Evolutionary conservation across 2,888 invertebrate species (phyloP).

Genomic region (Agrochola lota): DNA sequence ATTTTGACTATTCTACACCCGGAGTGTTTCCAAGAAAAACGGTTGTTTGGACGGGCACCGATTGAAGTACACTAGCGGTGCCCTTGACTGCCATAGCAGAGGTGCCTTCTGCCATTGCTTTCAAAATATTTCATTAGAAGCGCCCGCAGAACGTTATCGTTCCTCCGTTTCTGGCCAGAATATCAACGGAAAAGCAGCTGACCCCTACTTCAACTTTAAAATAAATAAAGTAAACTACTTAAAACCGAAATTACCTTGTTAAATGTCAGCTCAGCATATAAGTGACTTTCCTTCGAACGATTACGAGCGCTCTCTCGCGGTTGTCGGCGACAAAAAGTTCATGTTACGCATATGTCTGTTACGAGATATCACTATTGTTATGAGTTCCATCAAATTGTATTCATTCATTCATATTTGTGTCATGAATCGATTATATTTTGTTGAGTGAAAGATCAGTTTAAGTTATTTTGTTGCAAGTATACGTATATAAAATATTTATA

Average conservation of each 20-base stretch:
- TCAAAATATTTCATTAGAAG: not conserved
- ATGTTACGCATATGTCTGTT: constrained; percentile 30
- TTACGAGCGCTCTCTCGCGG: constrained; percentile 49
- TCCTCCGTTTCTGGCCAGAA: not conserved
- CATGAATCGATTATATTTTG: constrained; percentile 22
- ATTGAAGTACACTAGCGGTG: not conserved
- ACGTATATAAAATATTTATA: no score
- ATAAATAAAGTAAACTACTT: not conserved
- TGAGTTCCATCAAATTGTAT: not conserved
- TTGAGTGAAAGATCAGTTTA: not conserved
- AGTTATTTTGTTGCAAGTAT: constrained; percentile 1
- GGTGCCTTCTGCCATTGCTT: not conserved
- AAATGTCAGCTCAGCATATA: constrained; percentile 25
- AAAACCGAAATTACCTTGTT: constrained; percentile 19
- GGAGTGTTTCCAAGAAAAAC: not conserved
- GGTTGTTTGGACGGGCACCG: not conserved
- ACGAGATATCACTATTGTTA: constrained; percentile 50
- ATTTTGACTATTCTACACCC: not conserved
- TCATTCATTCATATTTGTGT: constrained; percentile 28
- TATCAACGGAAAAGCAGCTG: not conserved
- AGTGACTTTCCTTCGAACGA: constrained; percentile 44
- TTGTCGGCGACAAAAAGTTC: constrained; percentile 43
- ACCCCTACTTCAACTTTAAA: not conserved
- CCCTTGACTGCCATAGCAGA: not conserved
- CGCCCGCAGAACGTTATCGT: not conserved